A percentile compares a stretch with the other conserved stretches of the same genome.
Conservation (phyloP, 92 coral and sea anemone genomes). For the Siderastrea radians region DNA sequence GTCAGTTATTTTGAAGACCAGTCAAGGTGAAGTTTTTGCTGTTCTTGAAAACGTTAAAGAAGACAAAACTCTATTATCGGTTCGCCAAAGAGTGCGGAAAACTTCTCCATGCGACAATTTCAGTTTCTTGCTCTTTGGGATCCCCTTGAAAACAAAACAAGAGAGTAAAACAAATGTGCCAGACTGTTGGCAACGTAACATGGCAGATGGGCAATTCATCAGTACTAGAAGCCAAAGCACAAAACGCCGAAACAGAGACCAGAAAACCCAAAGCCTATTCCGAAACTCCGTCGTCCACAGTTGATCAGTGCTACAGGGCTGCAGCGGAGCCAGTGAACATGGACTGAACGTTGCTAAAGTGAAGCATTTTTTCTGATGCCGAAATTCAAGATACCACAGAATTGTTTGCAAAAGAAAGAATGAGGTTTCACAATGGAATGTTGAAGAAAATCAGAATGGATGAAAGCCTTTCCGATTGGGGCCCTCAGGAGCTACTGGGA, state of each 20-base stretch:
- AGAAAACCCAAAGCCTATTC: background rate
- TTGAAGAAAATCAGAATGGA: too few relatives aligned
- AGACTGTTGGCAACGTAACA: background rate
- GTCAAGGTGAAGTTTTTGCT: too few relatives aligned
- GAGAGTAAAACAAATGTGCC: background rate
- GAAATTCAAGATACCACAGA: too few relatives aligned
- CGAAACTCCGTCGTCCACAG: background rate
- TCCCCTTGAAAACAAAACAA: background rate
- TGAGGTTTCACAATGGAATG: too few relatives aligned
- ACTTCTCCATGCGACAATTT: background rate
- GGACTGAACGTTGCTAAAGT: too few relatives aligned
- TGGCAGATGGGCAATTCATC: background rate
- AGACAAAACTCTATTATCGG: background rate
- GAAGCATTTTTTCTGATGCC: too few relatives aligned
- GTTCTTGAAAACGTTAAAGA: background rate
- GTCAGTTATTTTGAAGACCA: background rate
- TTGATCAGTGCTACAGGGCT: too few relatives aligned
- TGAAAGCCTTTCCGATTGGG: too few relatives aligned
- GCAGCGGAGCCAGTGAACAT: too few relatives aligned
- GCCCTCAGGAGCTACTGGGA: too few relatives aligned
- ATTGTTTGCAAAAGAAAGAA: too few relatives aligned
- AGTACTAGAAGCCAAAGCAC: background rate
- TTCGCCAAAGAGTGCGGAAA: background rate
- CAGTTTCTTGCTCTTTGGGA: background rate
- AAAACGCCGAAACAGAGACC: background rate